A percentile compares a stretch with the other conserved stretches of the same genome.
phyloP scores from a whole-genome alignment of 2,113 vertebrate species.

The Cercocebus atys region DNA sequence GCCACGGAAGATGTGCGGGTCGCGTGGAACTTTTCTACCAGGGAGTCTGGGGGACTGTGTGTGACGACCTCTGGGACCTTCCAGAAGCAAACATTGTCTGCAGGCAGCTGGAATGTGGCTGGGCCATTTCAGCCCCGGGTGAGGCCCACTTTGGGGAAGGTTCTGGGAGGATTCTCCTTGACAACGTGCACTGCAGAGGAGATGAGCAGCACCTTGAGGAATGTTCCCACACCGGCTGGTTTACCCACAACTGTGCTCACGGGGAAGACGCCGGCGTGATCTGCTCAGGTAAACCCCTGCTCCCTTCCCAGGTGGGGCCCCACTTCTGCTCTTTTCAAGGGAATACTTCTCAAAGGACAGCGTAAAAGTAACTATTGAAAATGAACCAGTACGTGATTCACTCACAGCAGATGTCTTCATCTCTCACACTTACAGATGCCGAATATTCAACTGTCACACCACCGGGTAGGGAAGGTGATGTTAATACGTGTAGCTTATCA shows the following conservation, averaged over 20 bases:
- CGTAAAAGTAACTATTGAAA: neutral
- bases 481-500: neutral
- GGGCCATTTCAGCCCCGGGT: constrained; percentile 4
- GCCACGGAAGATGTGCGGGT: neutral
- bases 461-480: neutral
- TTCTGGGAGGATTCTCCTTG: constrained; percentile 55
- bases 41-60: constrained; percentile 70
- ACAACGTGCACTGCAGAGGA: constrained; percentile 3
- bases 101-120: constrained; percentile 74
- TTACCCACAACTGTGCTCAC: constrained; percentile 71
- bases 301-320: neutral
- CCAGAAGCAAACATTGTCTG: constrained; percentile 66
- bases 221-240: constrained; percentile 17
- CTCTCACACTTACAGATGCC: constrained; percentile 26
- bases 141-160: constrained; percentile 75
- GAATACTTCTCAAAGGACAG: neutral
- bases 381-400: fast-evolving
- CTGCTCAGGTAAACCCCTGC: constrained; percentile 69
- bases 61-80: constrained; percentile 76
- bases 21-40: constrained; percentile 60
- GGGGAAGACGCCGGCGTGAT: constrained; percentile 61
- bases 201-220: constrained; percentile 46
- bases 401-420: neutral
- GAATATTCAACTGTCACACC: fast-evolving
- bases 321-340: fast-evolving